Evolutionary conservation across 2,797 vertebrate species (phyloP), one percentile per base, ranked within the genome.

Genomic region (Sebastes goodei): DNA sequence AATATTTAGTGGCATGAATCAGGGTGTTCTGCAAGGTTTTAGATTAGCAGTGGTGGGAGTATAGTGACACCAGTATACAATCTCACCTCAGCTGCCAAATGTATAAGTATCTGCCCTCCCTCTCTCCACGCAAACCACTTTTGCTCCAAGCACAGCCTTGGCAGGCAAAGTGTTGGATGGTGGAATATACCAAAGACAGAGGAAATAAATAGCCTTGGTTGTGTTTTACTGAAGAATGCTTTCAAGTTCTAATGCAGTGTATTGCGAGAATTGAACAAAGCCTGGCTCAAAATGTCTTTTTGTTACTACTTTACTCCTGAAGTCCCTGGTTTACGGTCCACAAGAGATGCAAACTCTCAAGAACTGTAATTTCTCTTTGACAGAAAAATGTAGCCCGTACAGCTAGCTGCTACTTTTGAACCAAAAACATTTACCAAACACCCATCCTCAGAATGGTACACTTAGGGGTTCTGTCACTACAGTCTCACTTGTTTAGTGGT

Each of bases 11-110:
- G 38, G 63, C 59, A 55, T 68, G 55, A 74, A 75, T 80, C 71
- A 83, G 64, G 53, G 56, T 60, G 68, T 74, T 84, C 46, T 80
- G 64, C 53, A 71, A 57, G 64, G 75, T 71, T 75, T 80, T 64
- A 79, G 77, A 84, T 86, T 81, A 71, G 76, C 63, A 77, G 56
- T 29, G 64, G 73, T 81, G 74, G 80, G 80, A 80, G 81, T 71
- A 46, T 55, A 69, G 78, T 76, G 69, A 9, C 59, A 69, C 62
- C 35, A 69, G 46, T 79, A 52, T 77, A 70, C 84, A 82, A 79
- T 76, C 61, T 81, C 56, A 69, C 62, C 30, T 69, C 64, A 1
- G 2, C 57, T 79, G 75, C 80, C 77, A 82, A 82, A 77, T 75
- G 52, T 56, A 49, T 84, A 74, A 62, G 21, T 65, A 71, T 53